Base-by-base conservation (phyloP, 2,888 invertebrate genomes). In the Tridacna crocea region DNA sequence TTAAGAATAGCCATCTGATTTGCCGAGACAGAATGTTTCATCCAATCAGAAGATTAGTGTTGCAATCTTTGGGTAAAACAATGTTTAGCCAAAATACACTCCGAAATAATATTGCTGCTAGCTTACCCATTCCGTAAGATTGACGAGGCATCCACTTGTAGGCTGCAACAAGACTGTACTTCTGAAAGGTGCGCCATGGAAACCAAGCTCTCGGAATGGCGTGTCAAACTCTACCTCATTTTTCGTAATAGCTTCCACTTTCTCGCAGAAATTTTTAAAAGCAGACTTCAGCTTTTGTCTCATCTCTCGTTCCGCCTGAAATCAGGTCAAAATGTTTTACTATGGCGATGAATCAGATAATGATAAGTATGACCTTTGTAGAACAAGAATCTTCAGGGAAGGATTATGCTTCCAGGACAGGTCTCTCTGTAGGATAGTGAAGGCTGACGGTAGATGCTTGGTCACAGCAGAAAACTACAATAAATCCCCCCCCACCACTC, bases 151-250 rank as follows among this genome's bases (percentile, higher is more conserved):
- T n/a, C 98, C 98, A 1, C 98, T 98, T 0, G 99, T 99, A 0
- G 99, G 99, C 94, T 99, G 99, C 3, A 99, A 96, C 13, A 98
- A 96, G 0, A 99, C 99, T 13, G 99, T 99, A 91, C 98, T 98
- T 91, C 99, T 96, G 96, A 96, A 99, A 0, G 99, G 99, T 0
- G 98, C 99, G 66, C 99, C 99, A 77, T 98, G 98, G 95, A 99
- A 99, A 22, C 99, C 99, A 36, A 99, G 96, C 92, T 99, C 99
- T 95, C 98, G 96, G 96, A 99, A 99, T 6, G 99, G 99, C 51
- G 98, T 98, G 94, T 99, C 99, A 94, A 99, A 99, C 95, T 99
- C 99, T 72, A 99, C 97, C 94, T 98, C 98, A 93, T 98, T 97
- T 94, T 99, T 99, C 51, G 99, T 99, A 96, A 98, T 97, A 19